Percentiles rank a stretch among this genome's conserved stretches.
Evolutionary conservation across 2,888 invertebrate species (phyloP).

Genomic region (Brachylomia viminalis): DNA sequence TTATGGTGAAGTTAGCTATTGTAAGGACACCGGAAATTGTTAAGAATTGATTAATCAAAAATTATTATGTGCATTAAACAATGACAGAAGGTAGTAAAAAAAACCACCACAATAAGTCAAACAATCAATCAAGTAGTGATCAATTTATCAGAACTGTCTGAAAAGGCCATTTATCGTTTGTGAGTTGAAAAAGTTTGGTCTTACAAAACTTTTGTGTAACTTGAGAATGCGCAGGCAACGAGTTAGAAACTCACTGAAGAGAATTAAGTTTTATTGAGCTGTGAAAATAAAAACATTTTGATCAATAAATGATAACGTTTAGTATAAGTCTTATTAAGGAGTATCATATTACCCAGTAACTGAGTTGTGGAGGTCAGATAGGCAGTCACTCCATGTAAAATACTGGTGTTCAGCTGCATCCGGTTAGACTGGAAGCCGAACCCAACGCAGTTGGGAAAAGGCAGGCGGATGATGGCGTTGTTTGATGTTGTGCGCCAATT

Average conservation of each 20-base stretch:
- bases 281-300: background rate
- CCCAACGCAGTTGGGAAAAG: too few relatives aligned
- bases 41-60: background rate
- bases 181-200: background rate
- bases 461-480: background rate
- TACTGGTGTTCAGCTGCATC: too few relatives aligned
- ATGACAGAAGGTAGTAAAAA: background rate
- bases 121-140: background rate
- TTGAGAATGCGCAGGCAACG: slow-evolving; percentile 3
- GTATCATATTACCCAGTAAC: too few relatives aligned
- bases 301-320: background rate
- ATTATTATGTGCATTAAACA: background rate
- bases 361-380: too few relatives aligned
- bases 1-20: background rate
- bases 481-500: background rate
- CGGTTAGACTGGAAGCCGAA: too few relatives aligned
- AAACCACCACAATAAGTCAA: background rate
- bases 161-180: slow-evolving; percentile 5
- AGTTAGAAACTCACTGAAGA: slow-evolving; percentile 15
- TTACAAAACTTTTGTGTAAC: slow-evolving; percentile 9
- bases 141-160: background rate
- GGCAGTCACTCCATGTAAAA: too few relatives aligned
- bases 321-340: too few relatives aligned
- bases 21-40: too few relatives aligned
- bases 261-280: background rate